Percentiles rank a stretch among this genome's conserved stretches.
Conservation (phyloP, 2,797 vertebrate species). For the Hyperoplus lanceolatus region DNA sequence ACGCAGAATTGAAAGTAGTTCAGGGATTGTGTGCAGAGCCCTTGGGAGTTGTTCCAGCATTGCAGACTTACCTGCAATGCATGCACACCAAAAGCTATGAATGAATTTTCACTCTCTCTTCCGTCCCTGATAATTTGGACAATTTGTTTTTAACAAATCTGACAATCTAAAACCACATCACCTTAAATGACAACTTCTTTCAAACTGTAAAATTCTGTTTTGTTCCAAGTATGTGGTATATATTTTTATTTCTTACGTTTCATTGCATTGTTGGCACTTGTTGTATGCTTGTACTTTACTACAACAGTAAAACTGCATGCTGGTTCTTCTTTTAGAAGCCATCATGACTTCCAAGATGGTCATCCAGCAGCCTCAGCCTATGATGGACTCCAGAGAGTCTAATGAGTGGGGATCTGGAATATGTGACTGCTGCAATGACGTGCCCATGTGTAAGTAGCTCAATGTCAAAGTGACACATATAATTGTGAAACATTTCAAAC, state of each 20-base stretch:
- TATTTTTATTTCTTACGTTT: not conserved
- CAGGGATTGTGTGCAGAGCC: not conserved
- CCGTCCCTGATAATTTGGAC: not conserved
- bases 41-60: too few relatives aligned
- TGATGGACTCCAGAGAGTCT: slow-evolving; percentile 36
- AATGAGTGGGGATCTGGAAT: slow-evolving; percentile 66
- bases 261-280: not conserved
- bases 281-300: too few relatives aligned
- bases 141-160: not conserved
- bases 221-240: not conserved
- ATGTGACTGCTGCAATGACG: slow-evolving; percentile 67
- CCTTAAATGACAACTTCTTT: not conserved
- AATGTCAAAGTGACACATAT: too few relatives aligned
- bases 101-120: not conserved
- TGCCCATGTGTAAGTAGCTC: slow-evolving; percentile 55
- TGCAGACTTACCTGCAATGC: not conserved
- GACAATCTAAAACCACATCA: not conserved
- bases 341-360: slow-evolving; percentile 63
- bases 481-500: too few relatives aligned
- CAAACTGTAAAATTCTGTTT: not conserved
- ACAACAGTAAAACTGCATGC: not conserved
- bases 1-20: not conserved
- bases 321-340: slow-evolving; percentile 16
- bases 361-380: slow-evolving; percentile 57
- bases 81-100: not conserved